Base-by-base conservation (phyloP, 2,888 invertebrate genomes). In the Morpho achilles region DNA sequence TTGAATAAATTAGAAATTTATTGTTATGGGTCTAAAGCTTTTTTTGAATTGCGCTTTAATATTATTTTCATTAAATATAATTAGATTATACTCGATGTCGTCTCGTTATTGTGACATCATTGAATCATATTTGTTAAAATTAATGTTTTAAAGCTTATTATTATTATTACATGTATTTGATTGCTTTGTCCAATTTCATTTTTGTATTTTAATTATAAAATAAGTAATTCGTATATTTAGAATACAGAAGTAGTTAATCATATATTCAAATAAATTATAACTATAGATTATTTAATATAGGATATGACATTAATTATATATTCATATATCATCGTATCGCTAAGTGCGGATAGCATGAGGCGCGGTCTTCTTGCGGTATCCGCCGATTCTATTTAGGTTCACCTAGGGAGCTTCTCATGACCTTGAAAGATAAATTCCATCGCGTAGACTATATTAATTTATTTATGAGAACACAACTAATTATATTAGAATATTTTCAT, bases 211-310 rank as follows among this genome's bases (percentile, higher is more conserved):
- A 5, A 57, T 48, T 50, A 60, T 53, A 47, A 53, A 16, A 60
- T 59, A 65, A 52, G 55, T 59, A 56, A 59, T 58, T 67, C 56
- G 56, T 50, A 61, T 57, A 59, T 65, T 68, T 64, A 64, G 60
- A 71, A 10, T 78, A 77, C 79, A 74, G 70, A 72, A 72, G 72
- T 78, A 80, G 71, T 59, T 73, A 74, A 72, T 65, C 69, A 63
- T 74, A 70, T 71, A 76, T 65, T 72, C 72, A 67, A 56, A 73
- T 71, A 63, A 68, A 74, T 68, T 70, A 69, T 65, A 58, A 54
- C 42, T 43, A 54, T 54, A 5, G n/a, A 41, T 22, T 48, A 62
- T 70, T 68, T 67, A 69, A 62, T 67, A 68, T 65, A 63, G 64
- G 59, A 64, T 66, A 68, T 32, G 32, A 32, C 32, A 32, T 32